Percentiles rank a stretch among this genome's conserved stretches.
Evolutionary conservation across 2,113 vertebrate species (phyloP).

Genomic region (Speoplatyrhinus poulsoni): DNA sequence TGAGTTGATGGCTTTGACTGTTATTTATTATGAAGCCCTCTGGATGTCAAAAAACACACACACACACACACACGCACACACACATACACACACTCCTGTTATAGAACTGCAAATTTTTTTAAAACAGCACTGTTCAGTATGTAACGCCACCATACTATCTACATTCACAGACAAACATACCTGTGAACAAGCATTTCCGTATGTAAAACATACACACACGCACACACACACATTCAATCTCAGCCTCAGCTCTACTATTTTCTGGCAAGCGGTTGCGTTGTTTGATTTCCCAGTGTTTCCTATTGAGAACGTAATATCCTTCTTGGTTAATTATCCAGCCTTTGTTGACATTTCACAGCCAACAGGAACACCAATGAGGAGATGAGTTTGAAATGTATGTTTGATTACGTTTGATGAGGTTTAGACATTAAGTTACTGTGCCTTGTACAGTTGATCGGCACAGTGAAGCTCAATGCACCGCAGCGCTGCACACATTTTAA

Average conservation of each 20-base stretch:
- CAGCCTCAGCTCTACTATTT: constrained; percentile 12
- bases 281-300: constrained; percentile 36
- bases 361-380: constrained; percentile 30
- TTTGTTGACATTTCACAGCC: constrained; percentile 15
- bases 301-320: constrained; percentile 44
- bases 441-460: not conserved
- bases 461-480: not conserved
- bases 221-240: constrained; percentile 4
- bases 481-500: not conserved
- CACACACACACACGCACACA: not conserved
- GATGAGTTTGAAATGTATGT: constrained; percentile 17
- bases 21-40: not conserved
- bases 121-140: no score
- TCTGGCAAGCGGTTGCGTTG: constrained; percentile 19
- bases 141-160: constrained; percentile 1
- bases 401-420: constrained; percentile 18
- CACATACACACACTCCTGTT: constrained; percentile 2
- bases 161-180: not conserved
- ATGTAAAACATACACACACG: not conserved
- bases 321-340: constrained; percentile 36
- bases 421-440: not conserved
- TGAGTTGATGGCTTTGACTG: not conserved
- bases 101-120: no score
- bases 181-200: not conserved
- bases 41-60: not conserved